These are phyloP conservation scores for Tetranychus piercei DNA, from an alignment of 2,888 invertebrate genomes.

Conservation along the genomic window DNA sequence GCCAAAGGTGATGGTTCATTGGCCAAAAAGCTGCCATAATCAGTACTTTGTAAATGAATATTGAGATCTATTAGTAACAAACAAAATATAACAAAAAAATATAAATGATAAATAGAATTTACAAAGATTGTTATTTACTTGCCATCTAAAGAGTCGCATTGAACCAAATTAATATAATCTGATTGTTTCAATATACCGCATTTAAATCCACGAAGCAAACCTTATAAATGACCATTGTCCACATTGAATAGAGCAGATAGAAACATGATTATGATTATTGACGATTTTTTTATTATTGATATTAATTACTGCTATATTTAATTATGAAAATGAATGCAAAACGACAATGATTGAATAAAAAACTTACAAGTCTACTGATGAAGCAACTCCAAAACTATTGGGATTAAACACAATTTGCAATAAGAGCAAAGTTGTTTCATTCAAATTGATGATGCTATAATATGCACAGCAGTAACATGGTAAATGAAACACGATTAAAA, in stretches of 20 bases:
- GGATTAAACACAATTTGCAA: no score
- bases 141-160: conserved; percentile 88
- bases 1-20: conserved; percentile 85
- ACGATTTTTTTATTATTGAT: no score
- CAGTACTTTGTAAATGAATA: conserved; percentile 92
- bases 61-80: conserved; percentile 60
- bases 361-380: no score
- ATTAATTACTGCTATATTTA: no score
- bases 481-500: no score
- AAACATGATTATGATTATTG: background rate
- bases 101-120: background rate
- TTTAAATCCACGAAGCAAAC: conserved; percentile 92
- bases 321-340: no score
- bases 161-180: conserved; percentile 94
- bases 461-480: no score
- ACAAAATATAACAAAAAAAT: background rate
- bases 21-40: conserved; percentile 96
- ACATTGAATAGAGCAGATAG: conserved; percentile 57
- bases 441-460: no score
- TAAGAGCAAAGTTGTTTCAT: no score
- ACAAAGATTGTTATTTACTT: background rate
- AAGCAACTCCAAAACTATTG: no score
- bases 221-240: conserved; percentile 93
- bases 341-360: no score
- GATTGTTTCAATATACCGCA: conserved; percentile 88